A percentile compares a stretch with the other conserved stretches of the same genome.
These are phyloP conservation scores for Peromyscus leucopus DNA, from an alignment of 2,113 vertebrate species.

Conservation along the genomic window DNA sequence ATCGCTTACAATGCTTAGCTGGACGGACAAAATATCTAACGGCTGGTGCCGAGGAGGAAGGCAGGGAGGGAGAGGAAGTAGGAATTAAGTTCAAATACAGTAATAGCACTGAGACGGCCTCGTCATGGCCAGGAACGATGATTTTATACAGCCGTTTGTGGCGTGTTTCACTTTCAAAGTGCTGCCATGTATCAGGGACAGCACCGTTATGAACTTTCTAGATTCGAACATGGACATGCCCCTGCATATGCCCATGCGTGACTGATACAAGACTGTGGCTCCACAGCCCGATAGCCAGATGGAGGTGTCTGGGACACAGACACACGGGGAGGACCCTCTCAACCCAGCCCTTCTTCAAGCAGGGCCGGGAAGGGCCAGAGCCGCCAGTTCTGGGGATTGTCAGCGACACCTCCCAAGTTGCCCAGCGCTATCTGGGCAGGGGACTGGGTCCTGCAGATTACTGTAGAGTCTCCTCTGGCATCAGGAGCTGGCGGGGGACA, in stretches of 20 bases:
- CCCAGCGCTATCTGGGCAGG: constrained; percentile 47
- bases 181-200: background rate
- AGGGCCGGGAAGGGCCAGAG: constrained; percentile 32
- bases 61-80: background rate
- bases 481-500: background rate
- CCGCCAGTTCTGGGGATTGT: constrained; percentile 47
- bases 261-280: background rate
- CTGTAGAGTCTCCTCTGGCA: constrained; percentile 53
- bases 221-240: background rate
- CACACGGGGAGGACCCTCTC: background rate
- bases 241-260: background rate
- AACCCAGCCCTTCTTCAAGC: background rate
- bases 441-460: constrained; percentile 27
- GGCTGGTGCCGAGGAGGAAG: background rate
- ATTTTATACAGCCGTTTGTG: background rate
- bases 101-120: background rate
- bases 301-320: constrained; percentile 2
- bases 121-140: background rate
- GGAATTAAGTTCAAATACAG: background rate
- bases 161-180: background rate
- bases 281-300: fast-evolving
- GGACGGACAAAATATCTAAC: background rate
- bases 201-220: background rate
- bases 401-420: constrained; percentile 67
- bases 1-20: background rate